Percentiles rank a stretch among this genome's conserved stretches.
phyloP scores from a whole-genome alignment of 1,140 invertebrate species.

The Charaxes varanes region DNA sequence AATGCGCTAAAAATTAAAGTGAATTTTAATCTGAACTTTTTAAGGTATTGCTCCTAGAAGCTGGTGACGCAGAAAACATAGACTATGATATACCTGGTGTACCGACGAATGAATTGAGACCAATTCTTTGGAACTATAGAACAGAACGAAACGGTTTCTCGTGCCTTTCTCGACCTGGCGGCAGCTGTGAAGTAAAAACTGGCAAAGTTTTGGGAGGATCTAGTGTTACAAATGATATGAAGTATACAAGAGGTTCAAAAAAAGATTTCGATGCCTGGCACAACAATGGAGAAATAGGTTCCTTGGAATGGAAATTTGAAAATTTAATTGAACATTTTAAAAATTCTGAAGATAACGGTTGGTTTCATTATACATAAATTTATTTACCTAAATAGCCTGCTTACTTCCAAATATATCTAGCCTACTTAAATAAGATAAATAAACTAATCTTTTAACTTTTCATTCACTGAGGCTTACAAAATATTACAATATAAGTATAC shows the following conservation, averaged over 20 bases:
- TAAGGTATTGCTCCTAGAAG: constrained; percentile 57
- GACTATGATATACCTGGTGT: constrained; percentile 61
- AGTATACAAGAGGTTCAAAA: constrained; percentile 73
- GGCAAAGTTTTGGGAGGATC: constrained; percentile 75
- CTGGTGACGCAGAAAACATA: constrained; percentile 70
- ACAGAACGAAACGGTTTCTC: constrained; percentile 60
- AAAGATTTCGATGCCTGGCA: constrained; percentile 75
- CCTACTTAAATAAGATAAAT: too few relatives aligned
- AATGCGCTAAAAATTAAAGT: too few relatives aligned
- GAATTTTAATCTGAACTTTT: too few relatives aligned
- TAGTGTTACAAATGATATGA: constrained; percentile 74
- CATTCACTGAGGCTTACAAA: too few relatives aligned
- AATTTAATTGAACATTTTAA: constrained; percentile 74
- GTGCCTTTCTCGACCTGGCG: constrained; percentile 55
- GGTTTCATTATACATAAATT: too few relatives aligned
- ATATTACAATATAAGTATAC: too few relatives aligned
- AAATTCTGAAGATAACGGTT: constrained; percentile 72
- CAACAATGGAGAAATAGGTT: constrained; percentile 58
- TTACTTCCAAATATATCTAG: too few relatives aligned
- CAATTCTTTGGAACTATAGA: constrained; percentile 61
- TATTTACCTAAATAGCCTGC: too few relatives aligned
- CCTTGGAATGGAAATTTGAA: constrained; percentile 72
- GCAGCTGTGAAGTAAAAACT: constrained; percentile 67
- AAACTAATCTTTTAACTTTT: too few relatives aligned
- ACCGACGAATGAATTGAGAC: constrained; percentile 52